These are phyloP conservation scores for Premnoplex brunnescens DNA, from an alignment of 2,797 vertebrate genomes.

Conservation along the genomic window DNA sequence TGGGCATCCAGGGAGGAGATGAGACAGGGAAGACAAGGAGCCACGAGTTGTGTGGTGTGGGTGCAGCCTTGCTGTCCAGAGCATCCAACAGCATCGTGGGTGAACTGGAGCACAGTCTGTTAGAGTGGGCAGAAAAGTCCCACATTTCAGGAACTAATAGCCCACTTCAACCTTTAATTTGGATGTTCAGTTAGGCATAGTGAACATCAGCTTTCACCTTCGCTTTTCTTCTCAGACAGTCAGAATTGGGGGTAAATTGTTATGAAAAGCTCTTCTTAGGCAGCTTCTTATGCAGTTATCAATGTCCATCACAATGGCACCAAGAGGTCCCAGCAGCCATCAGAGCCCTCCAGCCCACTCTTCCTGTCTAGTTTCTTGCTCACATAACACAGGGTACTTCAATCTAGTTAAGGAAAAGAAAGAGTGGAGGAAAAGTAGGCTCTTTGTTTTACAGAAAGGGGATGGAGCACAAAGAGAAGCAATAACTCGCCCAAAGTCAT, in stretches of 20 bases:
- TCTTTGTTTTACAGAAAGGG: slow-evolving; percentile 8
- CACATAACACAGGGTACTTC: accelerated
- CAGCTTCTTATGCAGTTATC: neutral
- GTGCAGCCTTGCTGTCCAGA: neutral
- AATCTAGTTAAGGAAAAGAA: neutral
- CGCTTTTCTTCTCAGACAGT: neutral
- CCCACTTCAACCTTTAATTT: neutral
- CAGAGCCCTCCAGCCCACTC: accelerated
- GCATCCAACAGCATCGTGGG: accelerated
- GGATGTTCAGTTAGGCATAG: neutral
- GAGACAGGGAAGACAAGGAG: neutral
- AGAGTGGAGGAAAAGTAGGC: neutral
- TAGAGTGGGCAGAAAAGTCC: neutral
- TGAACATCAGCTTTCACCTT: neutral
- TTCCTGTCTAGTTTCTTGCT: neutral
- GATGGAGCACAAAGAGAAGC: slow-evolving; percentile 10
- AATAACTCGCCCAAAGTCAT: slow-evolving; percentile 11
- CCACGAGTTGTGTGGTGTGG: neutral
- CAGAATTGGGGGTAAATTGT: neutral
- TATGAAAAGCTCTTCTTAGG: neutral
- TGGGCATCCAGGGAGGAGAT: neutral
- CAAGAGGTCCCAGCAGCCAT: neutral
- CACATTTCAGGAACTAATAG: neutral
- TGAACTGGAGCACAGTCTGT: neutral
- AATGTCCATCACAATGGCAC: neutral